These are phyloP conservation scores for Cephus sareptanus DNA, from an alignment of 2,888 invertebrate species.

Conservation along the genomic window DNA sequence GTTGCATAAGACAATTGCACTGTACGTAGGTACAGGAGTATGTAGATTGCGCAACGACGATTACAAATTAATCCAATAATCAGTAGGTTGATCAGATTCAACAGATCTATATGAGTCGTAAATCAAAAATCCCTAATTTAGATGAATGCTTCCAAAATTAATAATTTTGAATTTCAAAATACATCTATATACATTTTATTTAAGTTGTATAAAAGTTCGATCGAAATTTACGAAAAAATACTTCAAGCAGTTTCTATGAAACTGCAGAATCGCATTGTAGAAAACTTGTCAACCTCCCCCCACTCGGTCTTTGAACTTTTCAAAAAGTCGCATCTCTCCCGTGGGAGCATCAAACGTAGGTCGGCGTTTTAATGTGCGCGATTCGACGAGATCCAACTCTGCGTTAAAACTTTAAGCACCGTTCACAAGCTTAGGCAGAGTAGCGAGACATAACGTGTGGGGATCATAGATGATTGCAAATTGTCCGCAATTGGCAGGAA, in stretches of 20 bases:
- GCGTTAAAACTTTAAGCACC: conserved; percentile 46
- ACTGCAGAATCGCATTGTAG: background rate
- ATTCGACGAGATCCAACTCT: conserved; percentile 30
- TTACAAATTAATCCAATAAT: conserved; percentile 12
- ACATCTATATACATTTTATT: background rate
- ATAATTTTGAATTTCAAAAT: background rate
- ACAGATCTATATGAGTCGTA: background rate
- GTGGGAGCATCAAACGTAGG: background rate
- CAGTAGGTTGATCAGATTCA: conserved; percentile 2
- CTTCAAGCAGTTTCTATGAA: background rate
- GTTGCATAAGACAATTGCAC: conserved; percentile 14
- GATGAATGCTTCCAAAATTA: background rate
- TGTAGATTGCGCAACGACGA: conserved; percentile 17
- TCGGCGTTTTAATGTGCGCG: conserved; percentile 32
- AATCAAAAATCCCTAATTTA: background rate
- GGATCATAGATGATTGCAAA: conserved; percentile 65
- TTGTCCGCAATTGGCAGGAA: conserved; percentile 66
- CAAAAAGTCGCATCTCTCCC: background rate
- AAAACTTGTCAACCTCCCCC: background rate
- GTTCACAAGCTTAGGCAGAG: conserved; percentile 33
- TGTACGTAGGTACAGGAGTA: conserved; percentile 13
- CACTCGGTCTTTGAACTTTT: background rate
- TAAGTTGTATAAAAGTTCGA: background rate
- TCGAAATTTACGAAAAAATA: background rate
- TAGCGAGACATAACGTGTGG: conserved; percentile 51